These are phyloP conservation scores for Odontomachus brunneus DNA, from an alignment of 1,140 invertebrate genomes.

Conservation along the genomic window DNA sequence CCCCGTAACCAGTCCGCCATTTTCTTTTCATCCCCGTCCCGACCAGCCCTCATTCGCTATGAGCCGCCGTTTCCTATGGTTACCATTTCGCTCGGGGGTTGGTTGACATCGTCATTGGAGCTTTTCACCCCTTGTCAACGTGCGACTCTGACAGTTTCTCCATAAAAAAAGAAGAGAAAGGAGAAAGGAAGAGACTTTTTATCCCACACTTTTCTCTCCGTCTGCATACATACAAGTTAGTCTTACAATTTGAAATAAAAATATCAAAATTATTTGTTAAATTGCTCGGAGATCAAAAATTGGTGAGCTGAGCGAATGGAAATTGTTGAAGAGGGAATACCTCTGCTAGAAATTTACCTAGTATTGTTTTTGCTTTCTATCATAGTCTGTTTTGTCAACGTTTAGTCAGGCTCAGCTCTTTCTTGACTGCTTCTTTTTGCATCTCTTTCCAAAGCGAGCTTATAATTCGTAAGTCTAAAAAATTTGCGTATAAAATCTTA, in stretches of 20 bases:
- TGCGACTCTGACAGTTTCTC: constrained; percentile 32
- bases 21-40: constrained; percentile 75
- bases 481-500: no score
- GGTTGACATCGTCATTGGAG: constrained; percentile 75
- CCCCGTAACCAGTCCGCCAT: constrained; percentile 74
- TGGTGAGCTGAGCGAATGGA: neutral
- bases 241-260: constrained; percentile 2
- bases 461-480: no score
- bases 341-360: neutral
- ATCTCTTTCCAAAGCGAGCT: neutral
- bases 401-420: neutral
- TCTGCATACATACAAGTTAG: neutral
- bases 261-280: neutral
- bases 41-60: constrained; percentile 69
- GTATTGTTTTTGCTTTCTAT: neutral
- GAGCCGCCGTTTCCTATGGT: constrained; percentile 76
- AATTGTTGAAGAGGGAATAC: neutral
- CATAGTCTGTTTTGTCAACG: neutral
- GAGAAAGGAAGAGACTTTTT: neutral
- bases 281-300: neutral
- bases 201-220: constrained; percentile 4
- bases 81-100: constrained; percentile 72
- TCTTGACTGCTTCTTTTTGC: neutral
- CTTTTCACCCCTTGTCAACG: constrained; percentile 66
- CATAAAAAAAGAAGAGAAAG: neutral